A percentile compares a stretch with the other conserved stretches of the same genome.
These are phyloP conservation scores for Rotaria socialis DNA, from an alignment of 2,888 invertebrate genomes.

Conservation along the genomic window DNA sequence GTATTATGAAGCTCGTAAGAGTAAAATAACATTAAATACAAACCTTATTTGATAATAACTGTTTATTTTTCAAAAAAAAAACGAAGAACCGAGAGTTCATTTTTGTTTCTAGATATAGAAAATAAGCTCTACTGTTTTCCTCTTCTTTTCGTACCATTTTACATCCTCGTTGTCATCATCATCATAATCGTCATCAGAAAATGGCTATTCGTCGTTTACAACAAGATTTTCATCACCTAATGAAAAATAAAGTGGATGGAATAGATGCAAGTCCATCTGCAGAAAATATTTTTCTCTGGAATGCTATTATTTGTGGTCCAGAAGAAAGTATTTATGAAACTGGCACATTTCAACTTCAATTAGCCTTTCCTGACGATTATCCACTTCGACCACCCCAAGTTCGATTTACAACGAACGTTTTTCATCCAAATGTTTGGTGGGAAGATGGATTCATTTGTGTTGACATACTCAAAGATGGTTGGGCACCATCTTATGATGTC, in stretches of 20 bases:
- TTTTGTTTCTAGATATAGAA: no score
- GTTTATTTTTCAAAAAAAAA: no score
- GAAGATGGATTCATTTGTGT: conserved; percentile 26
- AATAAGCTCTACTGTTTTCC: no score
- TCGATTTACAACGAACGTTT: not conserved
- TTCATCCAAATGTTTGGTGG: conserved; percentile 34
- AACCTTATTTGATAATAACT: not conserved
- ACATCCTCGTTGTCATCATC: not conserved
- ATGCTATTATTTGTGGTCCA: conserved; percentile 32
- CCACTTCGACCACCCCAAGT: conserved; percentile 23
- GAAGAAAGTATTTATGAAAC: not conserved
- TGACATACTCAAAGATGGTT: conserved; percentile 31
- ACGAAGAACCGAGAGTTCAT: no score
- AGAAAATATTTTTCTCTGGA: not conserved
- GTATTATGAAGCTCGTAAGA: not conserved
- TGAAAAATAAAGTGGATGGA: conserved; percentile 20
- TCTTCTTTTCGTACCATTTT: no score
- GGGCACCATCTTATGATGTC: conserved; percentile 12
- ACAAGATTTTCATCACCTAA: conserved; percentile 29
- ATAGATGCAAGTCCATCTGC: conserved; percentile 1
- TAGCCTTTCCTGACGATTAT: conserved; percentile 3
- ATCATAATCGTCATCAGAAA: not conserved
- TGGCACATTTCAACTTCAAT: conserved; percentile 15
- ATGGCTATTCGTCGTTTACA: conserved; percentile 30
- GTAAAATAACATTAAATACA: conserved; percentile 5